Base-by-base conservation (phyloP, 1,140 invertebrate genomes). In the Tetragnatha versicolor region DNA sequence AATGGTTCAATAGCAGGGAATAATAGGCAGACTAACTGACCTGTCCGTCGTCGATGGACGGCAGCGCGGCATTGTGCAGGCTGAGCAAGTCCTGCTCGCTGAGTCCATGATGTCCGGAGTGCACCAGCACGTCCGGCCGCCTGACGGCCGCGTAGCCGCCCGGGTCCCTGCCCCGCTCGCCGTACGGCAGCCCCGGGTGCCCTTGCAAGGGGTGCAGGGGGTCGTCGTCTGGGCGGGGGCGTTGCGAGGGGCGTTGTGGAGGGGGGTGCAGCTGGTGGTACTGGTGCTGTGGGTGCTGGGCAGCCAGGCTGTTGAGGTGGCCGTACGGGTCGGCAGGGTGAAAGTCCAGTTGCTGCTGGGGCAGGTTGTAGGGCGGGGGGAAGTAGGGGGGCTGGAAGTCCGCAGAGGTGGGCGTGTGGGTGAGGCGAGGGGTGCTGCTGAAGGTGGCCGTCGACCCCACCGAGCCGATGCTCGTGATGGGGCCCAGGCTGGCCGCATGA, bases 311-410 rank as follows among this genome's bases (percentile, higher is more conserved):
- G 84, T 90, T 91, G 82, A 91, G 89, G 77, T 90, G 89, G 70
- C 89, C 88, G 84, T 91, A 92, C 2, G 91, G 90, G 83, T 91
- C 91, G 49, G 82, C 72, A 12, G 78, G 70, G 17, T 81, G 79
- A 22, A 70, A 79, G 60, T 75, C 69, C 9, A 79, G n/a, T 39
- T 80, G 79, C 37, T 79, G 75, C 2, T 39, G 70, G 0, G 84
- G 89, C 37, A 93, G 92, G 86, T 97, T 97, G 53, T 78, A 75
- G 45, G 95, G 95, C 73, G 96, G 95, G 68, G 95, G 95, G 87
- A 97, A 97, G 86, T 97, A 97, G 12, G 95, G 95, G 82, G 95
- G 95, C 87, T 97, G 94, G 87, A 97, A 97, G 86, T 96, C 94
- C 35, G 91, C 90, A 82, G 91, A 87, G 20, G 86, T 86, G 25